phyloP scores from a whole-genome alignment of 2,113 vertebrate species.

The Serinus canaria region DNA sequence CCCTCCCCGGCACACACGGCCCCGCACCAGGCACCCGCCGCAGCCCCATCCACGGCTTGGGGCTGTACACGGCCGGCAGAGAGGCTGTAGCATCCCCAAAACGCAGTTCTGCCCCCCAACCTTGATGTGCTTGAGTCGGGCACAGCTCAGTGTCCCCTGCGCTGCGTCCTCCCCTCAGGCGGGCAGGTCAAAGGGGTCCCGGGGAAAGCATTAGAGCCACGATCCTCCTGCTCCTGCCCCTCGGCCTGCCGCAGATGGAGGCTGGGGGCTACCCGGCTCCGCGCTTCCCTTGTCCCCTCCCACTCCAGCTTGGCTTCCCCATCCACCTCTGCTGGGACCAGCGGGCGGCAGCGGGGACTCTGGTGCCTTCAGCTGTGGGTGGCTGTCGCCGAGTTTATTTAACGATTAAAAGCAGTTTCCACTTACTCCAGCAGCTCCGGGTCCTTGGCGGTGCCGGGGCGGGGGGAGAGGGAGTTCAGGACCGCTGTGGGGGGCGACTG shows the following conservation, averaged over 20 bases:
- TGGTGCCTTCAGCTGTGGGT: conserved; percentile 56
- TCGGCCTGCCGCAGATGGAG: neutral
- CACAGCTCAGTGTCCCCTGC: neutral
- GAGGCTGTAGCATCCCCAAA: neutral
- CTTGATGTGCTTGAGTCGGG: neutral
- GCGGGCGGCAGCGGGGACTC: neutral
- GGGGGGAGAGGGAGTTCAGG: neutral
- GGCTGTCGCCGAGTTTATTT: conserved; percentile 34
- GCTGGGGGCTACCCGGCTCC: neutral
- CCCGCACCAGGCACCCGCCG: neutral
- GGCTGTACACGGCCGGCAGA: neutral
- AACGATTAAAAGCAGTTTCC: conserved; percentile 65
- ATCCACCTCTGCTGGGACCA: conserved; percentile 27
- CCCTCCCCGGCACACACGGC: neutral
- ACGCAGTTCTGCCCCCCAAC: neutral
- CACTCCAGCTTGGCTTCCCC: conserved; percentile 45
- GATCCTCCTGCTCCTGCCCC: neutral
- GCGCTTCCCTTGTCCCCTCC: neutral
- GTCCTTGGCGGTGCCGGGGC: neutral
- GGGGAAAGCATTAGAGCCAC: neutral
- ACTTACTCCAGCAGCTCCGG: neutral
- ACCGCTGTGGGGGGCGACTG: too few species aligned
- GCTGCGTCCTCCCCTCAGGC: neutral
- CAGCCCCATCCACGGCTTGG: neutral
- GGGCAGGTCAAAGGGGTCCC: neutral